Evolutionary conservation across 2,113 vertebrate genomes (phyloP).

Genomic region (Morone saxatilis): DNA sequence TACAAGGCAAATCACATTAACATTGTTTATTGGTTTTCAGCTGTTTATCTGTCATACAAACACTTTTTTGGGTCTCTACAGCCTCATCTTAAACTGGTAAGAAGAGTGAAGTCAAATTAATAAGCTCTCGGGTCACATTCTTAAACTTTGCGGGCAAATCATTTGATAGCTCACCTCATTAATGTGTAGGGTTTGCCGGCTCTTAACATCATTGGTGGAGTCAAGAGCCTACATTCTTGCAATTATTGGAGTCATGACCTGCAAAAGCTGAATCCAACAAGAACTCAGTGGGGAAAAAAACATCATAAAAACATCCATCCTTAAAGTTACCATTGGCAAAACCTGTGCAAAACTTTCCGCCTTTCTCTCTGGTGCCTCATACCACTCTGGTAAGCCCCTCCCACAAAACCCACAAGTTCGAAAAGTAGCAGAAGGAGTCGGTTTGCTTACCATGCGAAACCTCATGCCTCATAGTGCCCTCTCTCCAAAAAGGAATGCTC

Average conservation of each 20-base stretch:
- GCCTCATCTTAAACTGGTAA: background rate
- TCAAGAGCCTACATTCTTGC: background rate
- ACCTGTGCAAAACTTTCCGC: too few relatives aligned
- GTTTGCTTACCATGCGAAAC: too few relatives aligned
- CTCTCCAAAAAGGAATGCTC: too few relatives aligned
- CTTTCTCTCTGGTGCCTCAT: too few relatives aligned
- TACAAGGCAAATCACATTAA: background rate
- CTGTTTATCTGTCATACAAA: background rate
- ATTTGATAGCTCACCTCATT: slow-evolving; percentile 1
- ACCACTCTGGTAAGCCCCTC: too few relatives aligned
- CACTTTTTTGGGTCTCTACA: background rate
- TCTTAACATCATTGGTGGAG: background rate
- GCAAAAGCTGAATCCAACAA: background rate
- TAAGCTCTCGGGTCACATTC: background rate
- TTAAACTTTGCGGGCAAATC: background rate
- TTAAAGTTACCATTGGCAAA: too few relatives aligned
- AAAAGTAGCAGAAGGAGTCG: too few relatives aligned
- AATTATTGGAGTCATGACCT: slow-evolving; percentile 16
- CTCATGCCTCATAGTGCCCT: too few relatives aligned
- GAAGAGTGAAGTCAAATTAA: slow-evolving; percentile 2
- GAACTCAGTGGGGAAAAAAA: background rate
- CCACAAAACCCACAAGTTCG: too few relatives aligned
- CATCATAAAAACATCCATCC: background rate
- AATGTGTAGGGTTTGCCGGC: background rate
- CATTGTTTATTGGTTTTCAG: background rate